phyloP scores from a whole-genome alignment of 2,888 invertebrate species.

The Acheta domesticus region DNA sequence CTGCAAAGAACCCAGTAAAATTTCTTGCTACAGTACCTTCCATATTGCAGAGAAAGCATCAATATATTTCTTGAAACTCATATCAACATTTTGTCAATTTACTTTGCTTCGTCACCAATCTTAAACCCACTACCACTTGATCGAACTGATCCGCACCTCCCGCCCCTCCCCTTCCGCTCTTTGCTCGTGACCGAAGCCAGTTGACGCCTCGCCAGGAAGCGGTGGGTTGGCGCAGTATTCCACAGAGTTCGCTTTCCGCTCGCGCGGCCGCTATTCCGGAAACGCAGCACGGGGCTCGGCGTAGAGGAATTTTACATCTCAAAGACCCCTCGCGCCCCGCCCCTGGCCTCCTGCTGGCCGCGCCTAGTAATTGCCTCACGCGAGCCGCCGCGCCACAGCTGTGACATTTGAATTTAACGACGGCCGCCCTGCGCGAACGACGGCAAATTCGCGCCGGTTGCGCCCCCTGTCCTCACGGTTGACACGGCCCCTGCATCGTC shows the following conservation, averaged over 20 bases:
- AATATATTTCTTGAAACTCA: too few relatives aligned
- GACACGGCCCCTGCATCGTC: too few relatives aligned
- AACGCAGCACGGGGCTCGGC: neutral
- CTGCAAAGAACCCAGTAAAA: too few relatives aligned
- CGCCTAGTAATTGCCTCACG: neutral
- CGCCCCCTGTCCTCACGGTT: too few relatives aligned
- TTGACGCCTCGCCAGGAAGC: neutral
- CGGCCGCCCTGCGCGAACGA: neutral
- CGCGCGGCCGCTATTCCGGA: neutral
- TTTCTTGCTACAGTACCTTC: too few relatives aligned
- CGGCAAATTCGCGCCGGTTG: neutral
- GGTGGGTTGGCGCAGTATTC: neutral
- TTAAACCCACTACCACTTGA: too few relatives aligned
- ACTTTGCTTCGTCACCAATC: too few relatives aligned
- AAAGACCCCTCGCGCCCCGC: neutral
- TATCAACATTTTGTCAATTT: too few relatives aligned
- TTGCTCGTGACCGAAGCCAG: too few relatives aligned
- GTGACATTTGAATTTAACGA: neutral
- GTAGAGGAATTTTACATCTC: neutral
- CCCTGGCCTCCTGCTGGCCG: neutral
- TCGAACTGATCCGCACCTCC: too few relatives aligned
- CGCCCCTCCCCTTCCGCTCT: too few relatives aligned
- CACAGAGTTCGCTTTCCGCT: neutral
- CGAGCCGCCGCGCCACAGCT: neutral
- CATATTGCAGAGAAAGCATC: too few relatives aligned